These are phyloP conservation scores for Drosophila melanosoma DNA, from an alignment of 2,888 invertebrate genomes.

Conservation along the genomic window DNA sequence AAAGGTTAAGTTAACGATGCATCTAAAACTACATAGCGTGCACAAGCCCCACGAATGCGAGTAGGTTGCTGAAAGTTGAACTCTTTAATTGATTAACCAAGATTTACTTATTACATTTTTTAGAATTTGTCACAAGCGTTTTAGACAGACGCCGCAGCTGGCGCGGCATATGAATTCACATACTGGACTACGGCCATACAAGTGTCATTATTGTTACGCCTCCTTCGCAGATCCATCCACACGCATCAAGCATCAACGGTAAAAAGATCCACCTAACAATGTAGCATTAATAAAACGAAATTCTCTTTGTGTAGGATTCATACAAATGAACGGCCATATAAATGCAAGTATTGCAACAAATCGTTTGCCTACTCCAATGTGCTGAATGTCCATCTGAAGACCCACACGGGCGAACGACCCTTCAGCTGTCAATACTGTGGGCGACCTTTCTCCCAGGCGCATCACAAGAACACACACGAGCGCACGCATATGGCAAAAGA, in stretches of 20 bases:
- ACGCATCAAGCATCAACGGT: constrained; percentile 83
- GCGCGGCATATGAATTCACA: constrained; percentile 82
- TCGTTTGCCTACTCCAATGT: constrained; percentile 83
- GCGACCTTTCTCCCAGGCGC: constrained; percentile 76
- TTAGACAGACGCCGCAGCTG: constrained; percentile 82
- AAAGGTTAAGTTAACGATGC: constrained; percentile 77
- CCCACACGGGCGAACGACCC: constrained; percentile 83
- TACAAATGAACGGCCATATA: constrained; percentile 82
- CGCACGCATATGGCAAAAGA: constrained; percentile 45
- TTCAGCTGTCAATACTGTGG: constrained; percentile 77
- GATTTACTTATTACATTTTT: background rate
- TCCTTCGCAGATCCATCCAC: constrained; percentile 84
- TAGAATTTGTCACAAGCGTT: constrained; percentile 83
- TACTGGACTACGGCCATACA: constrained; percentile 82
- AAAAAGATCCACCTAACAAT: background rate
- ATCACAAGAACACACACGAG: constrained; percentile 82
- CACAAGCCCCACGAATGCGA: constrained; percentile 83
- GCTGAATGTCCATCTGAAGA: constrained; percentile 79
- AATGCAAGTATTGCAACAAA: constrained; percentile 77
- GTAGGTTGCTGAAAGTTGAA: constrained; percentile 58
- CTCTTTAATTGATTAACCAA: background rate
- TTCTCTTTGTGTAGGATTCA: constrained; percentile 69
- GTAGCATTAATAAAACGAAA: background rate
- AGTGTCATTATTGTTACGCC: constrained; percentile 82
- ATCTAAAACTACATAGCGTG: constrained; percentile 78